These are phyloP conservation scores for Radopholus similis DNA, from an alignment of 1,140 invertebrate genomes.

Conservation along the genomic window DNA sequence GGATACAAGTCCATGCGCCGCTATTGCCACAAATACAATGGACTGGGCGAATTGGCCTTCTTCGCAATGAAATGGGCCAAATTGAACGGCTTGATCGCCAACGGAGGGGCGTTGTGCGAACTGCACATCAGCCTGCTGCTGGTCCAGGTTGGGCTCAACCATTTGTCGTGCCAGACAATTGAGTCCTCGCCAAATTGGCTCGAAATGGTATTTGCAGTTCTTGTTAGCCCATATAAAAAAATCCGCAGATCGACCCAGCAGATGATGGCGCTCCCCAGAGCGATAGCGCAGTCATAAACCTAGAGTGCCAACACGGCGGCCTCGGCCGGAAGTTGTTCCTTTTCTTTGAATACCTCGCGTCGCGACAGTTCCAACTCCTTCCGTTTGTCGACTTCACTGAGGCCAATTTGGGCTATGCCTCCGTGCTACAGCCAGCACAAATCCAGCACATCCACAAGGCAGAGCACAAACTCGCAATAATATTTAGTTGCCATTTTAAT, in stretches of 20 bases:
- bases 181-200: slow-evolving; percentile 28
- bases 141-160: slow-evolving; percentile 31
- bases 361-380: slow-evolving; percentile 29
- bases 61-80: slow-evolving; percentile 33
- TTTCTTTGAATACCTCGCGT: slow-evolving; percentile 36
- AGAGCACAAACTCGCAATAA: neutral
- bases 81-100: slow-evolving; percentile 22
- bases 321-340: slow-evolving; percentile 36
- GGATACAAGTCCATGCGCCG: neutral
- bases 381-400: slow-evolving; percentile 28
- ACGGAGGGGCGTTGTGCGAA: slow-evolving; percentile 11
- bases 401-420: slow-evolving; percentile 18
- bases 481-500: neutral
- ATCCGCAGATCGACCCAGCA: neutral
- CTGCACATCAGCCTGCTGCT: slow-evolving; percentile 33
- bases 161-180: slow-evolving; percentile 30
- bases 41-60: slow-evolving; percentile 32
- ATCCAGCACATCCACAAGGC: slow-evolving; percentile 31
- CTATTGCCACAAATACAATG: slow-evolving; percentile 26
- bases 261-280: neutral
- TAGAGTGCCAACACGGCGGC: slow-evolving; percentile 36
- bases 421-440: slow-evolving; percentile 21
- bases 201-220: slow-evolving; percentile 5
- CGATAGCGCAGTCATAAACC: slow-evolving; percentile 11
- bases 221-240: neutral